Conservation (phyloP, 2,888 invertebrate genomes). For the Saturnia pavonia region DNA sequence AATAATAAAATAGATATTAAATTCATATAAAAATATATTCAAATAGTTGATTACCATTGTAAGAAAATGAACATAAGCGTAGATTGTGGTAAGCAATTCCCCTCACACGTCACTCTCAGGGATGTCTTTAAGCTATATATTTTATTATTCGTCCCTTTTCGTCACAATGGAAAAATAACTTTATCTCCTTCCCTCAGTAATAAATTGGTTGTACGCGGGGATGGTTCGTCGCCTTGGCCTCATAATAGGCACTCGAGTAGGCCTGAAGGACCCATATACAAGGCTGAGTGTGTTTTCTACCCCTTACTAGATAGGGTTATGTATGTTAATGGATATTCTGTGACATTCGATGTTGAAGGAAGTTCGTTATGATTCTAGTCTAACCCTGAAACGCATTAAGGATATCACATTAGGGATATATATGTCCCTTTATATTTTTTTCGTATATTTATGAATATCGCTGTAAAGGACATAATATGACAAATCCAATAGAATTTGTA, state of each 20-base stretch:
- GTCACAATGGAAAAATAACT: slow-evolving; percentile 13
- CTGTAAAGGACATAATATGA: neutral
- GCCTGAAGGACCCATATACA: slow-evolving; percentile 29
- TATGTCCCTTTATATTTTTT: neutral
- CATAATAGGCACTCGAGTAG: slow-evolving; percentile 33
- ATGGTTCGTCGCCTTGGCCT: slow-evolving; percentile 22
- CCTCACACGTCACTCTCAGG: slow-evolving; percentile 39
- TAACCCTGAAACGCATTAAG: neutral
- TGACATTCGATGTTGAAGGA: neutral
- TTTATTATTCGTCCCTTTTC: slow-evolving; percentile 32
- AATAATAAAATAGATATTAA: neutral
- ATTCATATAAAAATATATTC: too few relatives aligned
- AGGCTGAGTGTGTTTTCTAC: slow-evolving; percentile 14
- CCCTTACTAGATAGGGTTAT: slow-evolving; percentile 12
- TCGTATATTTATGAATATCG: neutral
- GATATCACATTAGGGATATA: neutral
- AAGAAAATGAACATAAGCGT: neutral
- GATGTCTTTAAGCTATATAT: slow-evolving; percentile 24
- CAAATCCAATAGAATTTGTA: too few relatives aligned
- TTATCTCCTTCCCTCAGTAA: slow-evolving; percentile 17
- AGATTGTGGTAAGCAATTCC: slow-evolving; percentile 34
- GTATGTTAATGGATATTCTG: slow-evolving; percentile 12
- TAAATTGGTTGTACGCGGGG: slow-evolving; percentile 21
- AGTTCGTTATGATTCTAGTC: neutral
- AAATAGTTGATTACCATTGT: too few relatives aligned